Percentiles rank a stretch among this genome's conserved stretches.
Conservation (phyloP, 2,113 vertebrate species). For the Potamarius usumacintae region DNA sequence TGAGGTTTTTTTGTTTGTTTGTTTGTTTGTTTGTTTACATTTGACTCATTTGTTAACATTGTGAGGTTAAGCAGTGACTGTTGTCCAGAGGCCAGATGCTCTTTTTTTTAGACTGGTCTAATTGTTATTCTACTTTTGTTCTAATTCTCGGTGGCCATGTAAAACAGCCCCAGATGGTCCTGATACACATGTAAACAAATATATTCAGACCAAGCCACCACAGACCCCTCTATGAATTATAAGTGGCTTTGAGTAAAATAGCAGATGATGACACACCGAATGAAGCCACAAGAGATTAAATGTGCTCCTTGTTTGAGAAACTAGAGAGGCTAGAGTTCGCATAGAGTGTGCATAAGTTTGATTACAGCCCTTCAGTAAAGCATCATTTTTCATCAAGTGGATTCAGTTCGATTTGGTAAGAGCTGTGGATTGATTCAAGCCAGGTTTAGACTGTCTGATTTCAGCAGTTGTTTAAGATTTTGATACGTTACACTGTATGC, state of each 20-base stretch:
- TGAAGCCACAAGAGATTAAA: background rate
- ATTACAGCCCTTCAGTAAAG: background rate
- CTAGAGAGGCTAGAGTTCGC: background rate
- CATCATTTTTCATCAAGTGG: background rate
- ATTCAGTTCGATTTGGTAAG: background rate
- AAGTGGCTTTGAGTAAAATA: slow-evolving; percentile 1
- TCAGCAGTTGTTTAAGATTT: background rate
- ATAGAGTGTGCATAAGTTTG: background rate
- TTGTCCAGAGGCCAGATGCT: background rate
- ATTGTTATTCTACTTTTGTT: slow-evolving; percentile 9
- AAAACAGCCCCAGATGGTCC: slow-evolving; percentile 20
- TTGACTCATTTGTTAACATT: background rate
- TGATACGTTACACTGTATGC: background rate
- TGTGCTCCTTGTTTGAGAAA: background rate
- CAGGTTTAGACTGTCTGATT: background rate
- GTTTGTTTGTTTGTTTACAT: background rate
- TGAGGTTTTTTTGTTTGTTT: background rate
- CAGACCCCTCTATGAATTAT: background rate
- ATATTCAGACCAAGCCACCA: slow-evolving; percentile 6
- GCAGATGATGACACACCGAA: background rate
- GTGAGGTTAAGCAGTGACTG: background rate
- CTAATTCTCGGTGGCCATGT: slow-evolving; percentile 6
- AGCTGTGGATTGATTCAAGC: background rate
- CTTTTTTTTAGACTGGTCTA: background rate
- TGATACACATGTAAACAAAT: slow-evolving; percentile 23